phyloP scores from a whole-genome alignment of 2,797 vertebrate genomes.

The Hippoglossus hippoglossus region DNA sequence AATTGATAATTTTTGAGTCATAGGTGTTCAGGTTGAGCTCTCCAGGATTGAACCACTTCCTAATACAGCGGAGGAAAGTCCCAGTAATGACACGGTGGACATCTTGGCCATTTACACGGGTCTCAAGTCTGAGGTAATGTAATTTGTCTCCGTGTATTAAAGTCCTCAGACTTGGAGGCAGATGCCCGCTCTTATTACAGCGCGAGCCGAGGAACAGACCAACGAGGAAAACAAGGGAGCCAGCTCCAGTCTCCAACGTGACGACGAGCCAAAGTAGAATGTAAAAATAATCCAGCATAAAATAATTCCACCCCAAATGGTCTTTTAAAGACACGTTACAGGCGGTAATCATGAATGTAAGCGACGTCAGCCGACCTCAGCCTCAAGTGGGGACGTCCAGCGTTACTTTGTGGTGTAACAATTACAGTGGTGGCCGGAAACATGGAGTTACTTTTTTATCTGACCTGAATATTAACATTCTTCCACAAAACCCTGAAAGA shows the following conservation, averaged over 20 bases:
- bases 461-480: conserved; percentile 77
- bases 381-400: conserved; percentile 55
- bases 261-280: conserved; percentile 56
- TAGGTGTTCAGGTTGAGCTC: too few relatives aligned
- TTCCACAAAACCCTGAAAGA: conserved; percentile 54
- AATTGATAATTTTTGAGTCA: too few relatives aligned
- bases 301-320: conserved; percentile 71
- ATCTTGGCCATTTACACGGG: conserved; percentile 41
- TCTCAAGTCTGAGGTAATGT: conserved; percentile 56
- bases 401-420: conserved; percentile 66
- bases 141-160: conserved; percentile 64
- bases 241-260: conserved; percentile 47
- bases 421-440: conserved; percentile 71
- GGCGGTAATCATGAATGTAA: conserved; percentile 62
- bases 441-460: conserved; percentile 62
- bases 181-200: conserved; percentile 61
- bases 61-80: conserved; percentile 34
- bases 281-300: conserved; percentile 73
- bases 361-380: conserved; percentile 65
- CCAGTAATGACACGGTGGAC: conserved; percentile 29
- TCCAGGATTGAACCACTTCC: neutral
- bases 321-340: conserved; percentile 74
- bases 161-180: conserved; percentile 52
- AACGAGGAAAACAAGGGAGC: conserved; percentile 59
- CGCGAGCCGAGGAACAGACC: conserved; percentile 54